Conservation (phyloP, 2,888 invertebrate species). For the Acrobasis consociella region DNA sequence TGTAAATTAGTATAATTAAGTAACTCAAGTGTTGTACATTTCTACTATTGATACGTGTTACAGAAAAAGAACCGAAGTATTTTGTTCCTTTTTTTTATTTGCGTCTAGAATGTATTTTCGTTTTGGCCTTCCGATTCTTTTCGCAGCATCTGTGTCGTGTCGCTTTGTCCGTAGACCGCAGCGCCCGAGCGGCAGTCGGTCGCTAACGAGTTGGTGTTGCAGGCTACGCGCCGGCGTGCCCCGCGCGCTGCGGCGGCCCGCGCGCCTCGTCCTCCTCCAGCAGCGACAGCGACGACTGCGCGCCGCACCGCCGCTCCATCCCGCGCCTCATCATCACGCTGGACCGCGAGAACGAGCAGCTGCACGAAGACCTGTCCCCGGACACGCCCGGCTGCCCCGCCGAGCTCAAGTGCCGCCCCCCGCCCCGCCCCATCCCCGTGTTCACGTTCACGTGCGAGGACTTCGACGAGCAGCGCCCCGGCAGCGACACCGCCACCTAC, state of each 20-base stretch:
- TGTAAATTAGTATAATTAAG: no score
- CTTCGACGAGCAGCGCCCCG: constrained; percentile 57
- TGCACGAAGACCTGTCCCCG: constrained; percentile 66
- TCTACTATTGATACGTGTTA: not conserved
- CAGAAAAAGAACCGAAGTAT: not conserved
- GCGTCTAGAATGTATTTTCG: not conserved
- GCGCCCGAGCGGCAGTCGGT: not conserved
- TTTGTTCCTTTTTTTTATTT: constrained; percentile 1
- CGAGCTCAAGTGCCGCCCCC: constrained; percentile 50
- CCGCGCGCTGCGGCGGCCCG: constrained; percentile 56
- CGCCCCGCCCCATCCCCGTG: constrained; percentile 62
- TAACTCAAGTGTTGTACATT: not conserved
- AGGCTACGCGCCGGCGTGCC: constrained; percentile 65
- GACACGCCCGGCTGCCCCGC: constrained; percentile 67
- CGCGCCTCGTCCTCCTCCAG: constrained; percentile 71
- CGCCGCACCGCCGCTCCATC: constrained; percentile 67
- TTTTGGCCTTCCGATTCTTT: not conserved
- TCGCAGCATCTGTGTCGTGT: constrained; percentile 15
- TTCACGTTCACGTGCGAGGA: constrained; percentile 77
- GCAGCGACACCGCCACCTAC: constrained; percentile 41
- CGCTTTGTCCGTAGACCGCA: not conserved
- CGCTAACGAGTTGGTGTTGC: constrained; percentile 45
- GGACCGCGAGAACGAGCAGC: constrained; percentile 67
- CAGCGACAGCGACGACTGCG: constrained; percentile 65
- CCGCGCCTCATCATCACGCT: constrained; percentile 71